Base-by-base conservation (phyloP, 2,113 vertebrate species). In the Tragelaphus buxtoni region DNA sequence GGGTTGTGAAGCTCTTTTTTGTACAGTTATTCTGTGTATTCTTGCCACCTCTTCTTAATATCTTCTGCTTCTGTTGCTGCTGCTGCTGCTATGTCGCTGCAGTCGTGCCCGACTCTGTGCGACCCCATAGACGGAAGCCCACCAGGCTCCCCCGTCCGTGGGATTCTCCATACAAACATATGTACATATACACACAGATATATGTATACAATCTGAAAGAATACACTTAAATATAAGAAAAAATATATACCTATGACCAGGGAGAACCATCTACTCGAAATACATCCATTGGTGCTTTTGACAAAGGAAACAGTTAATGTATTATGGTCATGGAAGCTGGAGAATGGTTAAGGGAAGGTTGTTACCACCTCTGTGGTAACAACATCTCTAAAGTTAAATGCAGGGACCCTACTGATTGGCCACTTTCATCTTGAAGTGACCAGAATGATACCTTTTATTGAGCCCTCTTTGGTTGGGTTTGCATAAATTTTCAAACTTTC, bases 371-470 rank as follows among this genome's bases (percentile, higher is more conserved):
- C 95, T 61, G 30, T 83, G 35, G 8, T 8, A 90, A 81, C 0
- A 77, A 39, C 11, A 85, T 83, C 77, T 91, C 39, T 96, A 35
- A 97, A 95, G 88, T 89, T 95, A 97, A 80, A 97, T 81, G 87
- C 84, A 96, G 55, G 39, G 18, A 88, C 81, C 90, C 74, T 76
- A 93, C 14, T 60, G 5, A 86, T 61, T 12, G 56, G 30, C 90
- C 24, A 95, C 42, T 95, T 93, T 90, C 58, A 92, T 94, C 30
- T 96, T 69, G 56, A 92, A 93, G 24, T 85, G 24, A 4, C 5
- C 49, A 90, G 65, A 91, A 76, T 39, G 9, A 42, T 74, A 61
- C 3, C 14, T 63, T 96, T 90, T 80, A 94, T 14, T 85, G 4
- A 53, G 18, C 2, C 47, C 24, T 91, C n/a, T 84, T 49, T 63